Conservation (phyloP, 2,888 invertebrate species). For the Apotomis betuletana region DNA sequence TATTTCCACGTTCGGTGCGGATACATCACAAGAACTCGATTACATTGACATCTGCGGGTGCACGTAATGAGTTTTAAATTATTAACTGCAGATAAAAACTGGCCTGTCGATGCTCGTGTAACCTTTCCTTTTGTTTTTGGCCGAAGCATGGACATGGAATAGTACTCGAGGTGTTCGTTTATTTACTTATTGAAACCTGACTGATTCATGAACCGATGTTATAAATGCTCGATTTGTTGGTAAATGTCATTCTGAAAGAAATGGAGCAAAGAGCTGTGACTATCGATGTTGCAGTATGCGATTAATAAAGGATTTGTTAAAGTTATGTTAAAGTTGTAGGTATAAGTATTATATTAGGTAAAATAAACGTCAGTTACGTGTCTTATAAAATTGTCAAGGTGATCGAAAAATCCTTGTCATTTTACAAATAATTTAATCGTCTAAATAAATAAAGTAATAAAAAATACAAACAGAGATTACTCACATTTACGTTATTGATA, state of each 20-base stretch:
- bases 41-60: conserved; percentile 79
- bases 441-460: too few species aligned
- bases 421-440: too few species aligned
- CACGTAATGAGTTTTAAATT: conserved; percentile 82
- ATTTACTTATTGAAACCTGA: background rate
- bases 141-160: conserved; percentile 55
- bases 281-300: too few species aligned
- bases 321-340: too few species aligned
- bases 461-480: too few species aligned
- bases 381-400: too few species aligned
- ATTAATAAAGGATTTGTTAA: too few species aligned
- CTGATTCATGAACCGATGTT: conserved; percentile 1
- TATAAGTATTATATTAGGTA: too few species aligned
- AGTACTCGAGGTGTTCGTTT: conserved; percentile 43
- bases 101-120: conserved; percentile 64
- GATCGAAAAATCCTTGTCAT: too few species aligned
- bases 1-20: conserved; percentile 77
- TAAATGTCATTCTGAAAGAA: conserved; percentile 13
- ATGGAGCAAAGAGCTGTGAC: background rate
- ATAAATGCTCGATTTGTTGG: conserved; percentile 22
- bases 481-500: too few species aligned
- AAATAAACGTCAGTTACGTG: too few species aligned
- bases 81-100: conserved; percentile 80
- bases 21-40: conserved; percentile 82
- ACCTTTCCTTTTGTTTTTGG: conserved; percentile 74